phyloP scores from a whole-genome alignment of 2,113 vertebrate genomes.

The Bagarius yarrelli region DNA sequence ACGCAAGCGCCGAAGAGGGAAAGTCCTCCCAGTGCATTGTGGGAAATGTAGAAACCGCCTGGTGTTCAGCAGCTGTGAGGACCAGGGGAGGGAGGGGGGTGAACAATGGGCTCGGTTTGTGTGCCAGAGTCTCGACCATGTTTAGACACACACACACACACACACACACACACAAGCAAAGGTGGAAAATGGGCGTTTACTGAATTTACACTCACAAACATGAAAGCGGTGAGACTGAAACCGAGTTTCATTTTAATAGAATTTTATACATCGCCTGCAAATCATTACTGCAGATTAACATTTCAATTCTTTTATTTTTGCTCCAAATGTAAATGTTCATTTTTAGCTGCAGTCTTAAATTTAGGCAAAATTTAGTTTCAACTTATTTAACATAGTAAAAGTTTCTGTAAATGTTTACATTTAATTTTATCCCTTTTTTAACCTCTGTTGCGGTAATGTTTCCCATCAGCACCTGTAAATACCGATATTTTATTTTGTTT shows the following conservation, averaged over 20 bases:
- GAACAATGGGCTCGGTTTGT: constrained; percentile 73
- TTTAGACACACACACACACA: constrained; percentile 5
- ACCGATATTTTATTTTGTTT: too few relatives aligned
- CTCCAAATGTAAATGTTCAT: too few relatives aligned
- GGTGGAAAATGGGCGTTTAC: constrained; percentile 16
- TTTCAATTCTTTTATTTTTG: too few relatives aligned
- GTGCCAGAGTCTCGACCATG: constrained; percentile 56
- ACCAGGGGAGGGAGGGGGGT: constrained; percentile 62
- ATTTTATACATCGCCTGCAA: too few relatives aligned
- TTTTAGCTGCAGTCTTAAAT: too few relatives aligned
- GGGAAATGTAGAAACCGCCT: constrained; percentile 51
- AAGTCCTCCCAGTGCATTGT: constrained; percentile 62
- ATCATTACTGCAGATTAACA: too few relatives aligned
- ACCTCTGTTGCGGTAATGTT: too few relatives aligned
- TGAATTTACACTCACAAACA: not conserved
- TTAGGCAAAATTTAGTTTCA: too few relatives aligned
- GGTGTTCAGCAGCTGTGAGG: constrained; percentile 57
- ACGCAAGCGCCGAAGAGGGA: constrained; percentile 57
- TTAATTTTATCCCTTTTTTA: too few relatives aligned
- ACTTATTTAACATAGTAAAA: too few relatives aligned
- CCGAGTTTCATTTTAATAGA: not conserved
- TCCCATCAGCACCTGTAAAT: too few relatives aligned
- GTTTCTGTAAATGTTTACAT: too few relatives aligned
- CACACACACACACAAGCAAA: not conserved
- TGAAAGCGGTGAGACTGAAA: not conserved